Conservation (phyloP, 2,797 vertebrate species). For the Sardinella longiceps region DNA sequence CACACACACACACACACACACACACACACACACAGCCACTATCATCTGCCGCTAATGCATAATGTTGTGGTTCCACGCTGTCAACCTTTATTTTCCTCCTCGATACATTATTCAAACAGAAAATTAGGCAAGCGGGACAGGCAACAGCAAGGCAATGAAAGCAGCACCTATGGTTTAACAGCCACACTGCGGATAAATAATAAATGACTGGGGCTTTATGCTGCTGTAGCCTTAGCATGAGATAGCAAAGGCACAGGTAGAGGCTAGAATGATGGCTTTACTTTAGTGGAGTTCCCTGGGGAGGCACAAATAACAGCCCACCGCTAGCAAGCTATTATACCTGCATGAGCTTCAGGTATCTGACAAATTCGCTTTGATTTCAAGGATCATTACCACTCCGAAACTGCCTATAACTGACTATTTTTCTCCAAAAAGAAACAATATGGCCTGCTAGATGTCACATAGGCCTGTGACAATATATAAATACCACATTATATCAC, state of each 20-base stretch:
- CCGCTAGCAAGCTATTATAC: not conserved
- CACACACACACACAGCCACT: not conserved
- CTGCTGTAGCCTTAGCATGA: not conserved
- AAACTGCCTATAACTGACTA: not conserved
- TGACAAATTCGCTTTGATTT: not conserved
- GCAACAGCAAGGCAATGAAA: not conserved
- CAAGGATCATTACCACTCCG: not conserved
- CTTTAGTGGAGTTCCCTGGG: not conserved
- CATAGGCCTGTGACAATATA: not conserved
- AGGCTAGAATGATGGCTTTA: not conserved
- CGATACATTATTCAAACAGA: conserved; percentile 8
- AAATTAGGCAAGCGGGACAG: not conserved
- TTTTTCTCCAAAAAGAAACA: not conserved
- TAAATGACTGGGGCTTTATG: not conserved
- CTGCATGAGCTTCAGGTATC: not conserved
- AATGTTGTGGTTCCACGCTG: conserved; percentile 23
- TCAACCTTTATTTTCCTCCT: not conserved
- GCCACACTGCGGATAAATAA: not conserved
- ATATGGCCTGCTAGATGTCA: not conserved
- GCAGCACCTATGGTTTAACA: not conserved
- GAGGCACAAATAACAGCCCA: not conserved
- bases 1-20: too few species aligned
- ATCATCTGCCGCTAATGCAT: not conserved
- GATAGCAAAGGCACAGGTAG: not conserved
- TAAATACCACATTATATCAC: not conserved